phyloP scores from a whole-genome alignment of 2,113 vertebrate species.

The Leptocoma aspasia region DNA sequence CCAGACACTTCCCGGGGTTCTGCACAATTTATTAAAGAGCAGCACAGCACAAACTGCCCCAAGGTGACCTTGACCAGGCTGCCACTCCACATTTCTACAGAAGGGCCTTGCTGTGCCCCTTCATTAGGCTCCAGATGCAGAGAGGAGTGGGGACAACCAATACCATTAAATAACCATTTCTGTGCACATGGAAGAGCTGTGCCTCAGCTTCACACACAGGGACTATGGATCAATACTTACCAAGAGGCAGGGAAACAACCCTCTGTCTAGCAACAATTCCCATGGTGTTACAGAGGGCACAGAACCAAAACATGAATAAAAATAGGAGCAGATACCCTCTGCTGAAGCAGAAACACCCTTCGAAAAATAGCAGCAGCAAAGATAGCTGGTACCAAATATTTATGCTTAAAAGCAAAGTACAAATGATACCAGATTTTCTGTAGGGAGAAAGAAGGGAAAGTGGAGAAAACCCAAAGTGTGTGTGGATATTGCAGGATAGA shows the following conservation, averaged over 20 bases:
- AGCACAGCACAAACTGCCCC: neutral
- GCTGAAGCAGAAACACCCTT: neutral
- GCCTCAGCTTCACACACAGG: fast-evolving
- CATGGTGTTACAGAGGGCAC: neutral
- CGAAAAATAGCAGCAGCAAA: neutral
- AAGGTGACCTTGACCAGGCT: neutral
- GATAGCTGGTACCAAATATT: neutral
- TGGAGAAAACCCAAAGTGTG: neutral
- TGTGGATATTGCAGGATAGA: neutral
- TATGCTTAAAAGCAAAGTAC: neutral
- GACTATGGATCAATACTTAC: fast-evolving
- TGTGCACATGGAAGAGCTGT: neutral
- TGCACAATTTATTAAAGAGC: neutral
- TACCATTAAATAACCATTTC: neutral
- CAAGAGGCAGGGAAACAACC: neutral
- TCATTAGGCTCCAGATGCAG: neutral
- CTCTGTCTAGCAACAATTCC: neutral
- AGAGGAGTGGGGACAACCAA: neutral
- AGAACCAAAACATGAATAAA: neutral
- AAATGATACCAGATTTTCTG: neutral
- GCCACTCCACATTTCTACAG: neutral
- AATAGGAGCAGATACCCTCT: neutral
- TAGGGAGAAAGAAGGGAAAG: neutral
- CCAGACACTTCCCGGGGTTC: neutral
- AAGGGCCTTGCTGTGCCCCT: neutral